Evolutionary conservation across 2,797 vertebrate species (phyloP).

Genomic region (Netta rufina): DNA sequence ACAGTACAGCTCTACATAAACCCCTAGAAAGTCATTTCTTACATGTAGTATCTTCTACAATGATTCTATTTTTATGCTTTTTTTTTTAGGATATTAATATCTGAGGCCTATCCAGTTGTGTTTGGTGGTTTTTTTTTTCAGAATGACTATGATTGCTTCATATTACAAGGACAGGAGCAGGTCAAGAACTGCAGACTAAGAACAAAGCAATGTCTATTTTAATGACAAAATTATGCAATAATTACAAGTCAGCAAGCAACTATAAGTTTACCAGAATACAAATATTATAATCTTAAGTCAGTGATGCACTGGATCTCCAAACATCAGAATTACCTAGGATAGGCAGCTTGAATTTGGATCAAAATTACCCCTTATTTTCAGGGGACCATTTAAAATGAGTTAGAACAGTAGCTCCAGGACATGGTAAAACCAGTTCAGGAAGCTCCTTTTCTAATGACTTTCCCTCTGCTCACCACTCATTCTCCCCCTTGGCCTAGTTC

Average conservation of each 20-base stretch:
- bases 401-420: not conserved
- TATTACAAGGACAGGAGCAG: not conserved
- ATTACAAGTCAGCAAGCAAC: not conserved
- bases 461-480: not conserved
- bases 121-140: not conserved
- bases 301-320: not conserved
- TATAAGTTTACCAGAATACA: not conserved
- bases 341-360: not conserved
- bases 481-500: not conserved
- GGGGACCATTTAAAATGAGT: not conserved
- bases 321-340: not conserved
- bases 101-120: not conserved
- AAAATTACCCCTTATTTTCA: not conserved
- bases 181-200: not conserved
- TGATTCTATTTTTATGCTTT: not conserved
- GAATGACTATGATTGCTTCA: not conserved
- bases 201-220: not conserved
- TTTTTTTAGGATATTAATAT: not conserved
- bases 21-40: not conserved
- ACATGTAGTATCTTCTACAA: fast-evolving
- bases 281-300: not conserved
- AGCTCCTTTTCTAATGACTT: not conserved
- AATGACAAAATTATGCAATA: not conserved
- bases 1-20: not conserved
- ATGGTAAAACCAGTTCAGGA: not conserved